These are phyloP conservation scores for Bucco capensis DNA, from an alignment of 2,113 vertebrate genomes.

Conservation along the genomic window DNA sequence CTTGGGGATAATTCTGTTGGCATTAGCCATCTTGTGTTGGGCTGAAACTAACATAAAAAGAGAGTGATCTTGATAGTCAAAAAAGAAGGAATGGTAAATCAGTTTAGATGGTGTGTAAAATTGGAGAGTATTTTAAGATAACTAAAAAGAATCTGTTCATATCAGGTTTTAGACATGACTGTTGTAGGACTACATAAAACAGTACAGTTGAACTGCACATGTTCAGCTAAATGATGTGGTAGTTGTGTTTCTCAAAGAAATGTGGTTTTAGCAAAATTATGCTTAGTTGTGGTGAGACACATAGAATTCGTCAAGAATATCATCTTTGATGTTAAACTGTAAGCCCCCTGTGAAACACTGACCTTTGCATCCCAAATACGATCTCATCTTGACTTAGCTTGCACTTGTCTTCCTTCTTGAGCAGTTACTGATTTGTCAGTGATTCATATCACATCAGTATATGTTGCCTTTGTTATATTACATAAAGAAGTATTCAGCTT, in stretches of 20 bases:
- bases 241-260: background rate
- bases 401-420: background rate
- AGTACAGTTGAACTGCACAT: background rate
- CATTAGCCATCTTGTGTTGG: background rate
- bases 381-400: background rate
- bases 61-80: background rate
- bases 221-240: background rate
- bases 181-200: background rate
- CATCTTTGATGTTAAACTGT: background rate
- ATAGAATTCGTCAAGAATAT: background rate
- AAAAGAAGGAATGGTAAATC: background rate
- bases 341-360: background rate
- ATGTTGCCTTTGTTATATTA: background rate
- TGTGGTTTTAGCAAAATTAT: background rate
- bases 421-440: background rate
- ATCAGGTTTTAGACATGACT: background rate
- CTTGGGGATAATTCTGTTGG: background rate
- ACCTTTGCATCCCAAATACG: background rate
- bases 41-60: background rate
- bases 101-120: background rate
- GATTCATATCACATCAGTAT: background rate
- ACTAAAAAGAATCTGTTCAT: background rate
- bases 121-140: background rate
- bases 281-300: background rate
- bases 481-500: background rate